Percentiles rank a stretch among this genome's conserved stretches.
Evolutionary conservation across 2,888 invertebrate genomes (phyloP).

Genomic region (Caenorhabditis sp.): DNA sequence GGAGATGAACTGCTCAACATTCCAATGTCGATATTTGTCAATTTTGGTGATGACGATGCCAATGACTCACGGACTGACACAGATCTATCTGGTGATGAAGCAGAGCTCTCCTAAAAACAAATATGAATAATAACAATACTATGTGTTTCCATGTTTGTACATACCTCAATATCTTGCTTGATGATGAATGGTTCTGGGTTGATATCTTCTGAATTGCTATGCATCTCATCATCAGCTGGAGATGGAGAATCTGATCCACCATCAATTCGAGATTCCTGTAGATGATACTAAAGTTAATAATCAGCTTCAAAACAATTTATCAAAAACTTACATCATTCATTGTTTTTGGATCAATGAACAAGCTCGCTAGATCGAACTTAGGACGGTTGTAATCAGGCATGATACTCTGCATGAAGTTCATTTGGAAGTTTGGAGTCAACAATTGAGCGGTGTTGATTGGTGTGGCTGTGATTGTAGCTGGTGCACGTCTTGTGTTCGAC

Average conservation of each 20-base stretch:
- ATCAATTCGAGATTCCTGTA: constrained; percentile 57
- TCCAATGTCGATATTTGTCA: constrained; percentile 32
- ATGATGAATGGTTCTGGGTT: constrained; percentile 19
- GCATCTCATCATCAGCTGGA: constrained; percentile 64
- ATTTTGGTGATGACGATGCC: constrained; percentile 50
- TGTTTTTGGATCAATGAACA: constrained; percentile 9
- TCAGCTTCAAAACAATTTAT: constrained; percentile 3
- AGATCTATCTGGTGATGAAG: constrained; percentile 60
- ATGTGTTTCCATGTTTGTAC: too few relatives aligned
- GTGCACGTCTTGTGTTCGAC: constrained; percentile 23
- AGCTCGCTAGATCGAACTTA: constrained; percentile 25
- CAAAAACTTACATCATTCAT: constrained; percentile 6
- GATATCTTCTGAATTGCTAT: constrained; percentile 56
- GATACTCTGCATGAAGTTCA: constrained; percentile 21
- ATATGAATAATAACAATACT: too few relatives aligned
- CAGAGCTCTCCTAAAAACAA: constrained; percentile 58
- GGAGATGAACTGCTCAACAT: constrained; percentile 26
- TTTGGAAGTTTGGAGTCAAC: constrained; percentile 16
- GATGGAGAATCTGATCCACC: constrained; percentile 68
- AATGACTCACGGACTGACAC: constrained; percentile 44
- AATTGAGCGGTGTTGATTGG: constrained; percentile 17
- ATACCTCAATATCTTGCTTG: constrained; percentile 22
- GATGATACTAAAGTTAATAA: not conserved
- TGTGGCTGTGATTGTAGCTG: constrained; percentile 5
- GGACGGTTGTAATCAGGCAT: constrained; percentile 17